These are phyloP conservation scores for Australoheros facetus DNA, from an alignment of 2,797 vertebrate species.

Conservation along the genomic window DNA sequence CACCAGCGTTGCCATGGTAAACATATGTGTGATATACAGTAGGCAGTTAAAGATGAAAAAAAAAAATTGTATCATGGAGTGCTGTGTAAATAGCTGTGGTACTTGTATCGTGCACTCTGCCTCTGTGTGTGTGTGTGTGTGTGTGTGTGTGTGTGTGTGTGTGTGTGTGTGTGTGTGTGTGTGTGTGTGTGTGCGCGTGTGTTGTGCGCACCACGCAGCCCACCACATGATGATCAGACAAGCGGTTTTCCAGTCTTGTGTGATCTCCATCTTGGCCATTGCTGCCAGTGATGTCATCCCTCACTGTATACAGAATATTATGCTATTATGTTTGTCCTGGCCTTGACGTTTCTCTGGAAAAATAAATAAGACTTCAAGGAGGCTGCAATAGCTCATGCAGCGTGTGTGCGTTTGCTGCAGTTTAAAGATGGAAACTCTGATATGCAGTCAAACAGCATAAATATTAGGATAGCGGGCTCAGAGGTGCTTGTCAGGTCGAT, in stretches of 20 bases:
- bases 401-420: slow-evolving; percentile 14
- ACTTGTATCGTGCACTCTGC: slow-evolving; percentile 42
- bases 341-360: slow-evolving; percentile 63
- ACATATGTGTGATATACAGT: slow-evolving; percentile 28
- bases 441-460: slow-evolving; percentile 36
- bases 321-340: slow-evolving; percentile 64
- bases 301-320: slow-evolving; percentile 69
- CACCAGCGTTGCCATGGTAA: neutral
- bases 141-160: slow-evolving; percentile 28
- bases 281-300: slow-evolving; percentile 70
- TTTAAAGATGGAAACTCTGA: slow-evolving; percentile 66
- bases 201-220: neutral
- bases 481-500: slow-evolving; percentile 26
- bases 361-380: slow-evolving; percentile 59
- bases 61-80: slow-evolving; percentile 26
- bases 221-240: slow-evolving; percentile 58
- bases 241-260: slow-evolving; percentile 59
- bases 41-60: neutral
- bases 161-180: slow-evolving; percentile 21
- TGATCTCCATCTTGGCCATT: slow-evolving; percentile 61
- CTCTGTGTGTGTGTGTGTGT: slow-evolving; percentile 4
- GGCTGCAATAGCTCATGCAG: slow-evolving; percentile 35
- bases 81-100: slow-evolving; percentile 53
- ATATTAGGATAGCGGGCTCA: slow-evolving; percentile 54
- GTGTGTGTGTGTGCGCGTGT: slow-evolving; percentile 23